These are phyloP conservation scores for Podarcis cretensis DNA, from an alignment of 2,113 vertebrate species.

Conservation along the genomic window DNA sequence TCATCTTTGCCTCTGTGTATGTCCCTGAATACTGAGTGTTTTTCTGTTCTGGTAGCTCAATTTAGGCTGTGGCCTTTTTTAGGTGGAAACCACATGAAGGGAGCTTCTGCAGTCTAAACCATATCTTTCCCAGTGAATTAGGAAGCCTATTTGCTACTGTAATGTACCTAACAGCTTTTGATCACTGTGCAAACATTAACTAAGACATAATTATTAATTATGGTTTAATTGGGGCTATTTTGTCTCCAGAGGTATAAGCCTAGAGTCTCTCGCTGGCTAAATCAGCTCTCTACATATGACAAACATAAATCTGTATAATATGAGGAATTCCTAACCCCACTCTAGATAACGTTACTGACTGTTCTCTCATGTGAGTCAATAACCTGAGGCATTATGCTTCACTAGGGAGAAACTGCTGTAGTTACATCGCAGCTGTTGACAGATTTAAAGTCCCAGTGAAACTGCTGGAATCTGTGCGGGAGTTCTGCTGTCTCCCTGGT, in stretches of 20 bases:
- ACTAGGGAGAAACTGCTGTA: slow-evolving; percentile 39
- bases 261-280: slow-evolving; percentile 30
- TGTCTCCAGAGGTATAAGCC: slow-evolving; percentile 51
- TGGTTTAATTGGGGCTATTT: slow-evolving; percentile 55
- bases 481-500: slow-evolving; percentile 55
- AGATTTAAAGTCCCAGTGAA: slow-evolving; percentile 59
- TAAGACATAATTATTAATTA: slow-evolving; percentile 69
- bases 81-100: background rate
- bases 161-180: slow-evolving; percentile 47
- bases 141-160: slow-evolving; percentile 27
- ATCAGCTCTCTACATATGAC: slow-evolving; percentile 48
- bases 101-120: background rate
- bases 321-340: slow-evolving; percentile 53
- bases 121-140: slow-evolving; percentile 31
- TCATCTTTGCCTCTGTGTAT: background rate
- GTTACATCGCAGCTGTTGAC: slow-evolving; percentile 61
- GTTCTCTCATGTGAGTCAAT: slow-evolving; percentile 61
- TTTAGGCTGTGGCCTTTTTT: background rate
- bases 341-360: slow-evolving; percentile 62
- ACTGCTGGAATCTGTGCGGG: slow-evolving; percentile 43
- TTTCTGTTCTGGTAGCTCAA: background rate
- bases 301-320: slow-evolving; percentile 53
- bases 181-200: slow-evolving; percentile 63
- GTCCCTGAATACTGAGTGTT: background rate
- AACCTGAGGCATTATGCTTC: slow-evolving; percentile 54